Percentiles rank a stretch among this genome's conserved stretches.
These are phyloP conservation scores for Idaea biselata DNA, from an alignment of 2,888 invertebrate species.

Conservation along the genomic window DNA sequence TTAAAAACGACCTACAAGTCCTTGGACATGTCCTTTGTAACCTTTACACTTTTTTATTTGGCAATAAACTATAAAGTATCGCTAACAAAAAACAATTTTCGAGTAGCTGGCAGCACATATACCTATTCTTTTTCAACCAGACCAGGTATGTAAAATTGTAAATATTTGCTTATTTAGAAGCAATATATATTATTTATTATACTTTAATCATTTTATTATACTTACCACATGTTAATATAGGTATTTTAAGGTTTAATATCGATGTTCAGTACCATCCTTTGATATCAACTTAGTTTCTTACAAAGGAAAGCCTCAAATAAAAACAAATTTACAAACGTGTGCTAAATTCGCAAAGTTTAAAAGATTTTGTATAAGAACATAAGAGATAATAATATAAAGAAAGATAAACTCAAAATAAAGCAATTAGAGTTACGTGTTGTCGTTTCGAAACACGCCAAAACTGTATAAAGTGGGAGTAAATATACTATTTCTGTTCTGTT, in stretches of 20 bases:
- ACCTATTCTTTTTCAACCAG: too few species aligned
- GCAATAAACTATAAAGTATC: neutral
- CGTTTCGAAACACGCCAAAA: neutral
- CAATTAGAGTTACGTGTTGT: neutral
- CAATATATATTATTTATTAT: too few species aligned
- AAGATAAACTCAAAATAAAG: neutral
- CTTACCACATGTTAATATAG: too few species aligned
- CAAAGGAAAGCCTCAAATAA: too few species aligned
- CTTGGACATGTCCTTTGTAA: neutral
- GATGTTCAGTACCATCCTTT: too few species aligned
- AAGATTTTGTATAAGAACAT: neutral
- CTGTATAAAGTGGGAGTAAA: neutral
- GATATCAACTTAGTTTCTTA: too few species aligned
- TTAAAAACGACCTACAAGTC: neutral
- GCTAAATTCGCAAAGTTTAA: neutral
- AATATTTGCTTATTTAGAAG: too few species aligned
- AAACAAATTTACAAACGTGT: neutral
- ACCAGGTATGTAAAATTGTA: neutral
- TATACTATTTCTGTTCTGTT: conserved; percentile 4
- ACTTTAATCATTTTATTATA: too few species aligned
- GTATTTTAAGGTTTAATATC: too few species aligned
- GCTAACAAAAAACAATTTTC: neutral
- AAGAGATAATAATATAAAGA: neutral
- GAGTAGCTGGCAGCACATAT: neutral
- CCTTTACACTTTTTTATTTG: neutral